Percentiles rank a stretch among this genome's conserved stretches.
Evolutionary conservation across 2,888 invertebrate genomes (phyloP).

Genomic region (Coelinius sp.): DNA sequence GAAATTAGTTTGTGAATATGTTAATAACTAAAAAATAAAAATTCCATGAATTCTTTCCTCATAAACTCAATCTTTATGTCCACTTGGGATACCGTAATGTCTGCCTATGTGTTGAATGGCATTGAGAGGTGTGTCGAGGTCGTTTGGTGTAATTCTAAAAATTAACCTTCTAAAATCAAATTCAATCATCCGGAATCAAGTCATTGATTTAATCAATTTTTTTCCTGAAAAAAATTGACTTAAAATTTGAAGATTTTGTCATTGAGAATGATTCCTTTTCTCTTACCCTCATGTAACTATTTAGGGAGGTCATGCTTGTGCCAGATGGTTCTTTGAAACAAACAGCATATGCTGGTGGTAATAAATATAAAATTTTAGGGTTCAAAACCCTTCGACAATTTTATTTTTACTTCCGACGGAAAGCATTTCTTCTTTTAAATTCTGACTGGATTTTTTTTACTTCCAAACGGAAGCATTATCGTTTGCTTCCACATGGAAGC

Average conservation of each 20-base stretch:
- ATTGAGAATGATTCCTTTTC: neutral
- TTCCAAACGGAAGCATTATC: no score
- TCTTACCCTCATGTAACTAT: no score
- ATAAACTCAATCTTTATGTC: neutral
- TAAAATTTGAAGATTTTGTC: neutral
- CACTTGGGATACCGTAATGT: constrained; percentile 12
- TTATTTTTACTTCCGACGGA: neutral
- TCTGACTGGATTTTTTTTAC: no score
- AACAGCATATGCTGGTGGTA: constrained; percentile 17
- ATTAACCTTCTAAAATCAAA: neutral
- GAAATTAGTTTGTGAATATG: neutral
- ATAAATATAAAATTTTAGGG: neutral
- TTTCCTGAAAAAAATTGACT: neutral
- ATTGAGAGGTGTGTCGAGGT: constrained; percentile 31
- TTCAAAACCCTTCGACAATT: neutral
- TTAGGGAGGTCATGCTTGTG: neutral
- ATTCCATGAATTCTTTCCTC: neutral
- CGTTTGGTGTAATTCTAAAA: constrained; percentile 3
- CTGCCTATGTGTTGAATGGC: neutral
- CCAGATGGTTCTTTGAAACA: constrained; percentile 6
- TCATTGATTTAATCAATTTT: neutral
- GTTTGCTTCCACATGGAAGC: no score
- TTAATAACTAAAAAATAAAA: neutral
- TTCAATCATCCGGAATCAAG: neutral
- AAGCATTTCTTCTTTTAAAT: no score